Evolutionary conservation across 2,113 vertebrate species (phyloP).

Genomic region (Columba livia): DNA sequence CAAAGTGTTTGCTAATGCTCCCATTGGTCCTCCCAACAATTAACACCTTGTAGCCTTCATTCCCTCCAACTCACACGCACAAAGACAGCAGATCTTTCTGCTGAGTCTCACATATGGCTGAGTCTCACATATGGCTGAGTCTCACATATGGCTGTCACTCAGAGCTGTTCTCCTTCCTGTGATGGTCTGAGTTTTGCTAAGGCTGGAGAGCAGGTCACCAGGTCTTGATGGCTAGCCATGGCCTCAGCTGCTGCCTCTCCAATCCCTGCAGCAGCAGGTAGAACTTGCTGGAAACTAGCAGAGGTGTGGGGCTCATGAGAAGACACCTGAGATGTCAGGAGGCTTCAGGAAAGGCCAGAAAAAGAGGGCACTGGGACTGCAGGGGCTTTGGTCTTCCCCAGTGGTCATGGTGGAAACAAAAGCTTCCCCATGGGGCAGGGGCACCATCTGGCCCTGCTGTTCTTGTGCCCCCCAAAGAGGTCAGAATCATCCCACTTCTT

Average conservation of each 20-base stretch:
- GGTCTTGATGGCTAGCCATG: neutral
- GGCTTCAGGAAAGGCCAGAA: neutral
- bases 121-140: too few species aligned
- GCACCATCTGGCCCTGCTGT: neutral
- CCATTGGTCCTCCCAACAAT: neutral
- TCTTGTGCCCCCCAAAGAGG: neutral
- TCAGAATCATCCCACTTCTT: neutral
- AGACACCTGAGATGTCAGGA: neutral
- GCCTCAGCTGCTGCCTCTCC: neutral
- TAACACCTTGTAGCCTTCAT: neutral
- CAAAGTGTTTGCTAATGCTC: neutral
- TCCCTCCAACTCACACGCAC: neutral
- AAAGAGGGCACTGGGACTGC: neutral
- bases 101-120: neutral
- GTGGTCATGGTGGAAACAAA: neutral
- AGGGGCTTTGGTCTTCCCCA: neutral
- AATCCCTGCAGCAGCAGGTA: neutral
- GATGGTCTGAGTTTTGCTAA: neutral
- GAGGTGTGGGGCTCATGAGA: neutral
- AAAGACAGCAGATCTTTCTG: neutral
- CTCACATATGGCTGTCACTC: neutral
- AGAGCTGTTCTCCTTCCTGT: neutral
- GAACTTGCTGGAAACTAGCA: neutral
- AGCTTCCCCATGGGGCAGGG: fast-evolving
- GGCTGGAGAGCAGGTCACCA: neutral